Evolutionary conservation across 2,797 vertebrate species (phyloP), one percentile per base, ranked within the genome.

Genomic region (Propithecus perrieri): DNA sequence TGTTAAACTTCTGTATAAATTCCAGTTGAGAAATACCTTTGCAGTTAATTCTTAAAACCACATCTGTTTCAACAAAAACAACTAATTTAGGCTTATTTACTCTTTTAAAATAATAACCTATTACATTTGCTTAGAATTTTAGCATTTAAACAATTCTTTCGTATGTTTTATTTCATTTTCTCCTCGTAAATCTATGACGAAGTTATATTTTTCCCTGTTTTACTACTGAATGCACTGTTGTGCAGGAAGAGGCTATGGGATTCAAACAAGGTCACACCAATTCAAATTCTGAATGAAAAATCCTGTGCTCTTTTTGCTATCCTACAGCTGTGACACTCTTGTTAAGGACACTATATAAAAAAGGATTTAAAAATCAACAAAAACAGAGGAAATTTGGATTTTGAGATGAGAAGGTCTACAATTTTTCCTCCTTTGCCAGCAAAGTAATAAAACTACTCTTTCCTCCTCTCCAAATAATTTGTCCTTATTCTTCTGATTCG

Each of bases 1-100:
- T 88, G 14, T 48, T 85, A 85, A 93, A 89, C 28, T 81, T 96
- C 41, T 41, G 26, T 53, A 87, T 53, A 93, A 91, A 91, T 89
- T 87, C 20, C 33, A 94, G 24, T 2, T 93, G 48, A 71, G 35
- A 91, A 95, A 74, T 80, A 88, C 11, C 5, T 72, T 80, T 74
- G 17, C 12, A 61, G 33, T 41, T 78, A 67, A 85, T 48, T 95
- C 93, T 91, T 75, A 78, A 89, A 91, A 89, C 71, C 74, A 65
- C 18, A 65, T 65, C 69, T 76, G 50, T 86, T 80, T 92, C 30
- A 59, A 88, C 38, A 35, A 72, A 92, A 89, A 79, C 79, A 89
- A 41, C 30, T 78, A 94, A 48, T 71, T 38, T n/a, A 57, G 33
- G 24, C 18, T 85, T 55, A 74, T 59, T 95, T 79, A 50, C 11